Base-by-base conservation (phyloP, 2,113 vertebrate species). In the Semicossyphus pulcher region DNA sequence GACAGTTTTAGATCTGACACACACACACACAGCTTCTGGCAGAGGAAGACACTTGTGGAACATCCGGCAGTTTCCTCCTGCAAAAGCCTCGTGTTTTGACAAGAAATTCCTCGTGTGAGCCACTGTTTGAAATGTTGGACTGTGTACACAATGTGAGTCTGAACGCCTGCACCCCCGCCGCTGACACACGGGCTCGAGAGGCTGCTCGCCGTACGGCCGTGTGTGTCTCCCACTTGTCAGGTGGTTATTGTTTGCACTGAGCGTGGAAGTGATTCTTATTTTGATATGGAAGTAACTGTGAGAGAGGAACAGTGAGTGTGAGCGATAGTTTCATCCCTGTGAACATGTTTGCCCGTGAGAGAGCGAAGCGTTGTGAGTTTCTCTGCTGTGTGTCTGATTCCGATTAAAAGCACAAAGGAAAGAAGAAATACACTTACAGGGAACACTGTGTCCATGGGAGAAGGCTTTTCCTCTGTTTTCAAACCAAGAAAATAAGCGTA, bases 71-170 rank as follows among this genome's bases (percentile, higher is more conserved):
- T 76, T 89, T 89, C 83, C 63, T 86, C 77, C 49, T 83, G 49
- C 48, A 84, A 90, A 89, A 73, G 62, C 67, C 11, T 39, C 72
- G 31, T 93, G 90, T 93, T 93, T 89, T 93, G 90, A 93, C 92
- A 93, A 86, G 74, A 72, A 83, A 90, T 91, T 93, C 82, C 77
- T 89, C 70, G 36, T 57, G 72, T 65, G 76, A 87, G 84, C 86
- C 83, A 86, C 88, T 83, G 81, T 89, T 86, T 85, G 65, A 86
- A 77, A 89, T 58, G 73, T 80, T 15, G 67, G 59, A 76, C 62
- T 82, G 52, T 84, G 65, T 66, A 82, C 64, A 81, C 70, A 69
- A 56, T 58, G 62, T 48, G 57, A 72, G 60, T 56, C 31, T 53
- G 75, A 73, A 16, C 14, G 68, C 56, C 60, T 58, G 60, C 52